A percentile compares a stretch with the other conserved stretches of the same genome.
Evolutionary conservation across 1,140 invertebrate genomes (phyloP).

Genomic region (Helicorthomorpha holstii): DNA sequence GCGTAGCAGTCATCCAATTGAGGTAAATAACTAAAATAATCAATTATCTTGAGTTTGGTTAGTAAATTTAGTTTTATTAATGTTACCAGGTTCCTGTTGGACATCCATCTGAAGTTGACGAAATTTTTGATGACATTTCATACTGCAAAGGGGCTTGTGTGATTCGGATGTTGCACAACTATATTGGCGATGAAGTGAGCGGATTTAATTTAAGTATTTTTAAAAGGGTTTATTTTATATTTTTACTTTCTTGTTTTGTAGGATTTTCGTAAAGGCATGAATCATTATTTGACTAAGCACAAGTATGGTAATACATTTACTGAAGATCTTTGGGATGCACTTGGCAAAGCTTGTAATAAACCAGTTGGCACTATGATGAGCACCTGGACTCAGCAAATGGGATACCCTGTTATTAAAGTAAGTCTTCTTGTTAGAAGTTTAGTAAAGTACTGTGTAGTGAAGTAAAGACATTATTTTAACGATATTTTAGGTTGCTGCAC

Average conservation of each 20-base stretch:
- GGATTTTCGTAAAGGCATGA: conserved; percentile 89
- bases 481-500: conserved; percentile 10
- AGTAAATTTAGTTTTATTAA: not conserved
- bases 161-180: conserved; percentile 90
- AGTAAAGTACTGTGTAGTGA: not conserved
- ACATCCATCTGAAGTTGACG: conserved; percentile 78
- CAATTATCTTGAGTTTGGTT: conserved; percentile 10
- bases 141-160: conserved; percentile 88
- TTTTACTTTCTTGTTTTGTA: conserved; percentile 16
- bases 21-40: conserved; percentile 29
- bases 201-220: too few species aligned
- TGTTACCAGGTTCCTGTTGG: conserved; percentile 44
- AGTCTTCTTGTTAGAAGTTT: conserved; percentile 13
- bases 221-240: not conserved
- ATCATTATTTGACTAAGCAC: conserved; percentile 73
- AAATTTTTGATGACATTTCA: conserved; percentile 91
- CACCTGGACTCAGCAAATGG: conserved; percentile 85
- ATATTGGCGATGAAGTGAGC: conserved; percentile 64
- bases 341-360: conserved; percentile 77
- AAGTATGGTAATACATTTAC: conserved; percentile 83
- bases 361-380: conserved; percentile 85
- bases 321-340: conserved; percentile 79
- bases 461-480: not conserved
- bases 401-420: conserved; percentile 54
- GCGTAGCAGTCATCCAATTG: conserved; percentile 78